These are phyloP conservation scores for Cephus cinctus DNA, from an alignment of 1,140 invertebrate genomes.

Conservation along the genomic window DNA sequence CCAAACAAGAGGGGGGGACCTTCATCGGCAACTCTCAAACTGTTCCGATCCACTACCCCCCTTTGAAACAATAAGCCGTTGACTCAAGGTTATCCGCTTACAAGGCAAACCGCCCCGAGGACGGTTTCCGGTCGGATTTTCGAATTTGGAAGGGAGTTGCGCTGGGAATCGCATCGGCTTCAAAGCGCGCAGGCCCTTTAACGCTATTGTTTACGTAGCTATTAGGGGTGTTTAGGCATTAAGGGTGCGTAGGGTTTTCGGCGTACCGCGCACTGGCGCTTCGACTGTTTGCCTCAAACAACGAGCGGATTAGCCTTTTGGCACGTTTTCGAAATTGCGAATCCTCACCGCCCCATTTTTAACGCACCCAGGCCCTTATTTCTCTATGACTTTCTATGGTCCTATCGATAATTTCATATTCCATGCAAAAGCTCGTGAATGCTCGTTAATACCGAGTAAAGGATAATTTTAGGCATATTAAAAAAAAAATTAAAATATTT, in stretches of 20 bases:
- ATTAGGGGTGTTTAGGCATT: conserved; percentile 51
- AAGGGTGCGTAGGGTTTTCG: conserved; percentile 8
- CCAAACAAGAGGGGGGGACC: conserved; percentile 37
- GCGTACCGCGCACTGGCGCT: background rate
- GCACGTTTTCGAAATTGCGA: background rate
- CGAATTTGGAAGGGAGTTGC: conserved; percentile 37
- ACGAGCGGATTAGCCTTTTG: background rate
- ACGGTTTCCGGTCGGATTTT: conserved; percentile 46
- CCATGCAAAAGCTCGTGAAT: too few relatives aligned
- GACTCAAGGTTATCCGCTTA: conserved; percentile 56
- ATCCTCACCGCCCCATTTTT: too few relatives aligned
- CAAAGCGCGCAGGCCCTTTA: conserved; percentile 32
- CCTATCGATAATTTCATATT: too few relatives aligned
- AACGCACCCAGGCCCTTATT: too few relatives aligned
- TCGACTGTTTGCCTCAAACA: background rate
- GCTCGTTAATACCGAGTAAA: too few relatives aligned
- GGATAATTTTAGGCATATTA: too few relatives aligned
- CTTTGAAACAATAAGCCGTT: conserved; percentile 52
- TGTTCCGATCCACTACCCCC: conserved; percentile 26
- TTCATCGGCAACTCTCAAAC: conserved; percentile 35
- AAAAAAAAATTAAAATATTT: too few relatives aligned
- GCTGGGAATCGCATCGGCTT: conserved; percentile 35
- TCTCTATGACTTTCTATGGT: too few relatives aligned
- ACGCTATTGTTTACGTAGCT: conserved; percentile 50
- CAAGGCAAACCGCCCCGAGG: conserved; percentile 49